Evolutionary conservation across 2,797 vertebrate genomes (phyloP).

Genomic region (Gephyroberyx darwinii): DNA sequence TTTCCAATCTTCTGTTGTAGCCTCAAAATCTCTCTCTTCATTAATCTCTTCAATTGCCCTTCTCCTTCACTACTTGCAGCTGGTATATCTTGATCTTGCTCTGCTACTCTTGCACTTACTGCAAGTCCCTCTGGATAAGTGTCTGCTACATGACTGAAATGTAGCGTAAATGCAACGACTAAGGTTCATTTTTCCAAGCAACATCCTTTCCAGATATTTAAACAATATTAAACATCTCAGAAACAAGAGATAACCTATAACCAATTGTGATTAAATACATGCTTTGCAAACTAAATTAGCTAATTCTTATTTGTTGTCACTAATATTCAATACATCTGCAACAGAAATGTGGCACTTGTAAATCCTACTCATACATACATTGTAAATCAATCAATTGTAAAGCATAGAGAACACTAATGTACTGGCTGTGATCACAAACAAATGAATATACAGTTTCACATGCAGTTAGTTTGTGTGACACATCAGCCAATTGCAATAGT

Average conservation of each 20-base stretch:
- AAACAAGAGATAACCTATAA: background rate
- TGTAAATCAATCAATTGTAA: background rate
- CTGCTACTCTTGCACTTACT: background rate
- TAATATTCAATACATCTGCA: background rate
- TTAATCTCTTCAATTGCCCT: background rate
- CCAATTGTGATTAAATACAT: too few relatives aligned
- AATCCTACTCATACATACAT: background rate
- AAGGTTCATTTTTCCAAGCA: too few relatives aligned
- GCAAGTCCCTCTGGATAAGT: background rate
- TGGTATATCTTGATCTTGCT: background rate
- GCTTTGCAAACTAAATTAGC: too few relatives aligned
- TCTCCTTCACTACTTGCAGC: background rate
- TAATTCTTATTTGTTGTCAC: too few relatives aligned
- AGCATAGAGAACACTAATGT: background rate
- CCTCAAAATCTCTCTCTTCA: background rate
- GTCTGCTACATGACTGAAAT: background rate
- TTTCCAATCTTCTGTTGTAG: too few relatives aligned
- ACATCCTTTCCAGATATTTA: background rate
- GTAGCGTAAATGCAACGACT: too few relatives aligned
- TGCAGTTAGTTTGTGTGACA: conserved; percentile 66
- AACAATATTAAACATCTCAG: too few relatives aligned
- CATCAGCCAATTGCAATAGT: conserved; percentile 46
- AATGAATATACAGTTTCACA: conserved; percentile 33
- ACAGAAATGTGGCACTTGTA: background rate
- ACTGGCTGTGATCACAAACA: conserved; percentile 1